A percentile compares a stretch with the other conserved stretches of the same genome.
phyloP scores from a whole-genome alignment of 1,140 invertebrate genomes.

The Drosophila seguyi region DNA sequence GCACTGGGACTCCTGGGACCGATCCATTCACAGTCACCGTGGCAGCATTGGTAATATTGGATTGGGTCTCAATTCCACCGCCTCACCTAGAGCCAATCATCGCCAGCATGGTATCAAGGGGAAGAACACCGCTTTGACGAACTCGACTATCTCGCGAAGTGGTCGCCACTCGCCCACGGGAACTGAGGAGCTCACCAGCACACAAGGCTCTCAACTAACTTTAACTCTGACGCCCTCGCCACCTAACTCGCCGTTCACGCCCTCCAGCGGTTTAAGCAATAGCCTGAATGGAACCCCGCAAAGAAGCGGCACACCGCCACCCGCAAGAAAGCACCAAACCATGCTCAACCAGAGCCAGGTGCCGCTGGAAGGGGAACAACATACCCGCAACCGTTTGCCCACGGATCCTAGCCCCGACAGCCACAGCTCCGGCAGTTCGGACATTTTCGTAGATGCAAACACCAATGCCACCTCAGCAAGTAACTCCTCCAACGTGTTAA shows the following conservation, averaged over 20 bases:
- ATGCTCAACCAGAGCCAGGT: constrained; percentile 46
- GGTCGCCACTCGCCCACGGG: constrained; percentile 52
- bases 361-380: constrained; percentile 32
- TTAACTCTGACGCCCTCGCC: constrained; percentile 82
- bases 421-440: constrained; percentile 86
- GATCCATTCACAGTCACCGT: constrained; percentile 85
- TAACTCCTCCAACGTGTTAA: constrained; percentile 85
- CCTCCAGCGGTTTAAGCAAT: constrained; percentile 81
- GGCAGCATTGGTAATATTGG: constrained; percentile 76
- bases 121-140: constrained; percentile 27
- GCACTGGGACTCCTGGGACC: constrained; percentile 97
- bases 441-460: constrained; percentile 85
- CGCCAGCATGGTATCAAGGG: constrained; percentile 59
- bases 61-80: constrained; percentile 34
- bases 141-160: constrained; percentile 42
- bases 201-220: constrained; percentile 63
- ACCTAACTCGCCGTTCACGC: constrained; percentile 79
- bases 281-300: constrained; percentile 74
- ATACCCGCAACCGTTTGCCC: constrained; percentile 88
- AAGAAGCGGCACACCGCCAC: constrained; percentile 89
- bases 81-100: constrained; percentile 75
- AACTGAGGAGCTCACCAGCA: constrained; percentile 54
- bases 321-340: constrained; percentile 90
- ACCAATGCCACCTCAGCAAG: constrained; percentile 60
- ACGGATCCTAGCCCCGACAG: constrained; percentile 88